phyloP scores from a whole-genome alignment of 2,113 vertebrate genomes.

The Crotalus horridus region DNA sequence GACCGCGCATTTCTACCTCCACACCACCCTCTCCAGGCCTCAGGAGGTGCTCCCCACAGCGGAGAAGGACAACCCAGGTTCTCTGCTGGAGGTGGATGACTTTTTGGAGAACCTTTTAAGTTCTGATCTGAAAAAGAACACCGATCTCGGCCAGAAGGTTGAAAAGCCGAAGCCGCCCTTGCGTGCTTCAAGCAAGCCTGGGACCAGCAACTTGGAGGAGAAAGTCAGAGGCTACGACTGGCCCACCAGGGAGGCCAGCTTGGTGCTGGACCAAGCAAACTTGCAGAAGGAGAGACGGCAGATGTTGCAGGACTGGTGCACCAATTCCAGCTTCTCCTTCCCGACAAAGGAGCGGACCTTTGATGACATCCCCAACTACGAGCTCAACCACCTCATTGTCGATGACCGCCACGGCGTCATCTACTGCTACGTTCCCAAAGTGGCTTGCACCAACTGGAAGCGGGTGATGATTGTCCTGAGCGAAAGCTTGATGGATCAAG shows the following conservation, averaged over 20 bases:
- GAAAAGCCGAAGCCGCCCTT: constrained; percentile 52
- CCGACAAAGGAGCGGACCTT: constrained; percentile 90
- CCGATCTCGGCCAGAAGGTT: constrained; percentile 22
- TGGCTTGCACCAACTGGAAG: constrained; percentile 98
- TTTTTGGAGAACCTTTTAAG: constrained; percentile 82
- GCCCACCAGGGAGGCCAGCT: constrained; percentile 72
- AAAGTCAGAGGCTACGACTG: constrained; percentile 86
- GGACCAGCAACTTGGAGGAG: constrained; percentile 70
- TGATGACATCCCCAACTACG: constrained; percentile 95
- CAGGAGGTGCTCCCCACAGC: constrained; percentile 62
- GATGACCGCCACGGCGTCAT: constrained; percentile 94
- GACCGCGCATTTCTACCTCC: constrained; percentile 82
- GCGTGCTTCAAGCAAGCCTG: constrained; percentile 74
- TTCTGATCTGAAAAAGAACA: constrained; percentile 29
- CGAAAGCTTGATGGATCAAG: constrained; percentile 83
- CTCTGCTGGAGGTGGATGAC: constrained; percentile 78
- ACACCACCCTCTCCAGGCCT: constrained; percentile 79
- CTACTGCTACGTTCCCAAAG: constrained; percentile 98
- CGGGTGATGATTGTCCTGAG: constrained; percentile 96
- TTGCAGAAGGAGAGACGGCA: constrained; percentile 79
- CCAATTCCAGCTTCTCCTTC: constrained; percentile 82
- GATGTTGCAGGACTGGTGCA: constrained; percentile 77
- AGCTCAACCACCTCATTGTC: constrained; percentile 94
- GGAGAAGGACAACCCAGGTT: constrained; percentile 39
- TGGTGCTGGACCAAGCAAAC: constrained; percentile 71